Evolutionary conservation across 2,113 vertebrate species (phyloP).

Genomic region (Hippocampus mohnikei): DNA sequence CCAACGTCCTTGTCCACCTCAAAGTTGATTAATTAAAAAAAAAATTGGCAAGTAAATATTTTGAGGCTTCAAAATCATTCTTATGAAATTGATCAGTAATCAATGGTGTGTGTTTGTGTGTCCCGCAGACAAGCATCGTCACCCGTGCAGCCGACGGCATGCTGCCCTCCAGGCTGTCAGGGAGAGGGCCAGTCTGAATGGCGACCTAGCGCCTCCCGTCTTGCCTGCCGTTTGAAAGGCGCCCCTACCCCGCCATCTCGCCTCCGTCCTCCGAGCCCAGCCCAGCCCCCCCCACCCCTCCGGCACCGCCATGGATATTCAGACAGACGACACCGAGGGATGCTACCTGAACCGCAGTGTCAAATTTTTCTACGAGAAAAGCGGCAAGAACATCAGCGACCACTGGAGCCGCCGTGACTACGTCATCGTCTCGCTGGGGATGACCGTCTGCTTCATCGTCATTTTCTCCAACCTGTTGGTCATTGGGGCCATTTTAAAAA

Average conservation of each 20-base stretch:
- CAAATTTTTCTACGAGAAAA: conserved; percentile 58
- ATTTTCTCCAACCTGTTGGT: conserved; percentile 91
- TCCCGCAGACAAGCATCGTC: conserved; percentile 6
- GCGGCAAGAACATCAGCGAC: conserved; percentile 60
- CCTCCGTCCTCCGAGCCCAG: neutral
- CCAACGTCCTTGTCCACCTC: no score
- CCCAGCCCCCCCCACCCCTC: rapidly evolving
- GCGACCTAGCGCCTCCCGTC: conserved; percentile 4
- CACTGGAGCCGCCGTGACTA: conserved; percentile 51
- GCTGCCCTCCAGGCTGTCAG: conserved; percentile 11
- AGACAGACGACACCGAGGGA: rapidly evolving
- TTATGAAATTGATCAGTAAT: no score
- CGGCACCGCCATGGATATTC: conserved; percentile 36
- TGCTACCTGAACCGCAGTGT: conserved; percentile 51
- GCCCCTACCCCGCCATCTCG: neutral
- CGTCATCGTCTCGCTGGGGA: conserved; percentile 84
- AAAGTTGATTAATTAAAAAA: no score
- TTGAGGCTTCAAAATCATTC: no score
- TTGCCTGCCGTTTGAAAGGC: neutral
- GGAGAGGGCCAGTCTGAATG: conserved; percentile 30
- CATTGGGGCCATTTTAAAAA: conserved; percentile 86
- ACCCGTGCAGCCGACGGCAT: conserved; percentile 37
- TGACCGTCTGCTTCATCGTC: conserved; percentile 85
- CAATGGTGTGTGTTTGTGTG: neutral
- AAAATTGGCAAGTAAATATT: no score